phyloP scores from a whole-genome alignment of 2,113 vertebrate genomes.

The Calypte anna region DNA sequence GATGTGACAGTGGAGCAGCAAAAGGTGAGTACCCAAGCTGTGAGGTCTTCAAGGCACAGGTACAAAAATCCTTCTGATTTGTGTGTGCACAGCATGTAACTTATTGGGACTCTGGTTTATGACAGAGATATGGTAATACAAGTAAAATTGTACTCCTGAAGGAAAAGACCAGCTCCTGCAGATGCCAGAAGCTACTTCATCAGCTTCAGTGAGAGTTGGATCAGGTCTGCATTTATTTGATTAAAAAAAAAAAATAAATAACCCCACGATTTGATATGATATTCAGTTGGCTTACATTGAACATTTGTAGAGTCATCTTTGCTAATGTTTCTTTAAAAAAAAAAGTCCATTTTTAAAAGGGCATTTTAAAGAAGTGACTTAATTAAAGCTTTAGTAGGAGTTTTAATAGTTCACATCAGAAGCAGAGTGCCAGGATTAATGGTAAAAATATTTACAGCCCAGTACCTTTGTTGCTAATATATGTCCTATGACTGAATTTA shows the following conservation, averaged over 20 bases:
- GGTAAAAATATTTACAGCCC: constrained; percentile 32
- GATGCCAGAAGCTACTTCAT: not conserved
- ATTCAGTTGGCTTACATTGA: not conserved
- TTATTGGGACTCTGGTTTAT: too few species aligned
- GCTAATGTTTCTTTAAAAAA: not conserved
- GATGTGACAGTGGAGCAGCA: not conserved
- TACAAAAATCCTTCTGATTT: not conserved
- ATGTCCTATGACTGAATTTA: constrained; percentile 4
- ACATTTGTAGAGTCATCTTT: not conserved
- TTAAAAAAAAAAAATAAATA: too few species aligned
- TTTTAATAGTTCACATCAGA: not conserved
- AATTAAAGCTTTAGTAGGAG: not conserved
- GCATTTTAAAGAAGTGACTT: not conserved
- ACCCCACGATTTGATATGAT: not conserved
- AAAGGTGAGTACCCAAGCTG: not conserved
- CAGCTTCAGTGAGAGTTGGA: not conserved
- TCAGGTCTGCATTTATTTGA: not conserved
- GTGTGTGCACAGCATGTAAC: not conserved
- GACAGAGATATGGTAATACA: accelerated
- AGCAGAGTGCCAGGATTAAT: not conserved
- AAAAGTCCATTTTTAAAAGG: not conserved
- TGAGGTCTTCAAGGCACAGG: not conserved
- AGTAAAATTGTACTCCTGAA: not conserved
- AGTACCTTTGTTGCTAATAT: not conserved
- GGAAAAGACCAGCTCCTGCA: not conserved